Evolutionary conservation across 23 tunicate species (phyloP).

Genomic region (Styela clava): DNA sequence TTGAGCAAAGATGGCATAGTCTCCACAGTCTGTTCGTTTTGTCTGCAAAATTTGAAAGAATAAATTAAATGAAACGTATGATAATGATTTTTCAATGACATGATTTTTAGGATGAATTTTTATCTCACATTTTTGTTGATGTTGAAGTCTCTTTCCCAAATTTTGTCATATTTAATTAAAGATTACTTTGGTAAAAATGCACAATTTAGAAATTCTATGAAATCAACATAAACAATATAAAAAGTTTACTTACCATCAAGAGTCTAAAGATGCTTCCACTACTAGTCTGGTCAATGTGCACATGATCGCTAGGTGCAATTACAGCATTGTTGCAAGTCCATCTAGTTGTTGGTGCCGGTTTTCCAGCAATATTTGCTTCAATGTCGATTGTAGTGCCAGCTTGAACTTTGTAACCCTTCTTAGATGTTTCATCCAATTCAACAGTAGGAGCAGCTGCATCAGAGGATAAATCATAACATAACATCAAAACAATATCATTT

Average conservation of each 20-base stretch:
- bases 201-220: too few species aligned
- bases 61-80: neutral
- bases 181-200: too few species aligned
- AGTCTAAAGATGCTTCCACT: conserved; percentile 61
- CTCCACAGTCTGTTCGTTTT: conserved; percentile 78
- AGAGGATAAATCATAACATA: too few species aligned
- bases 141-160: too few species aligned
- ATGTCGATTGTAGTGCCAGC: conserved; percentile 79
- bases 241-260: conserved; percentile 54
- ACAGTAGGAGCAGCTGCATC: conserved; percentile 84
- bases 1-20: conserved; percentile 85
- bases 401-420: conserved; percentile 56
- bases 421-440: conserved; percentile 42
- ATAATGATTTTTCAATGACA: neutral
- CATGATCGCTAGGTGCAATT: conserved; percentile 66
- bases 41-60: conserved; percentile 31
- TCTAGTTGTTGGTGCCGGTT: conserved; percentile 79
- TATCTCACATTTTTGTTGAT: too few species aligned
- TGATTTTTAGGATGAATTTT: too few species aligned
- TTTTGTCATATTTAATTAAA: too few species aligned
- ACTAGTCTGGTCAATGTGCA: conserved; percentile 71
- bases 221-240: too few species aligned
- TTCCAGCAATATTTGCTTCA: conserved; percentile 70
- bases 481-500: neutral
- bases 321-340: conserved; percentile 83